Base-by-base conservation (phyloP, 2,888 invertebrate species). In the Helicoverpa assulta region DNA sequence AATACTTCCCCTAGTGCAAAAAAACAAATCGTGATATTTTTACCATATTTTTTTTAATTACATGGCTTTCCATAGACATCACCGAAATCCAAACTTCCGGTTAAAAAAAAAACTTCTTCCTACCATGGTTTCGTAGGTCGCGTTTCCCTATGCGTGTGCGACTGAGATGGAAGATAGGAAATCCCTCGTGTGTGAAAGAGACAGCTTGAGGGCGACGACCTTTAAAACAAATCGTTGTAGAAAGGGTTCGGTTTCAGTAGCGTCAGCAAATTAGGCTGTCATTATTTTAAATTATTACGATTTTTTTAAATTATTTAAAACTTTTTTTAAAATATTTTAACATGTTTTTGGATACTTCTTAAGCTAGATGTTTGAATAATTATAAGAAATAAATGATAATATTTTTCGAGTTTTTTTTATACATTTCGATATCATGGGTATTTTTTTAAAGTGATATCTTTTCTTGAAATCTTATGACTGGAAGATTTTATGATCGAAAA, bases 171-270 rank as follows among this genome's bases (percentile, higher is more conserved):
- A 80, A 76, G 81, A 90, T 90, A 84, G 76, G 84, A 82, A 79
- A 85, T 84, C 71, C 73, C 78, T 84, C 81, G 80, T 83, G 91
- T 73, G 75, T 79, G 90, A 93, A 80, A 84, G 89, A 84, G 94
- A 93, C 71, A 84, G 88, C 82, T 80, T 76, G 89, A 91, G 94
- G 94, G 91, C 94, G 94, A 95, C 90, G 95, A 95, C 95, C 95
- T 94, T 92, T 95, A 93, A 95, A 95, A 95, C 95, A 95, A 95
- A 95, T 95, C 95, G 95, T 89, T 89, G 92, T 91, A 92, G 91
- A 91, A 93, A 94, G 94, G 95, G 94, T 94, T 94, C 92, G 93
- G 93, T 92, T 93, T 91, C 89, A 84, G 94, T 93, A 95, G 84
- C 73, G 95, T 88, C 85, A 80, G 91, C 90, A 93, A 85, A 92